Evolutionary conservation across 2,888 invertebrate species (phyloP), one percentile per base, ranked within the genome.

Genomic region (Ennomos quercinarius): DNA sequence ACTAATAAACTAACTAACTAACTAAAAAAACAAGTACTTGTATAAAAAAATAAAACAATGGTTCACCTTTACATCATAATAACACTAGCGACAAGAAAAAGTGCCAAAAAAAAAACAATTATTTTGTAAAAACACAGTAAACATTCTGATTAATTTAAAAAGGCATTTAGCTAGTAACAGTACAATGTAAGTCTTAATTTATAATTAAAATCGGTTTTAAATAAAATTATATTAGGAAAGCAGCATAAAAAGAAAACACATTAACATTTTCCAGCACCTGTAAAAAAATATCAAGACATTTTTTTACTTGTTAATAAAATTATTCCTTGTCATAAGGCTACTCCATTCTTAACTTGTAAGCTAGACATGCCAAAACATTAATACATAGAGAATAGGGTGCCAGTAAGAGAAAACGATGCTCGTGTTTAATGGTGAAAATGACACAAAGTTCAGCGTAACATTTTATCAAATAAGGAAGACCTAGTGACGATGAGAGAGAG

Each of bases 321-420:
- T 10, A 52, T 39, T 59, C 12, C 43, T 55, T 49, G 50, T 57
- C 36, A 52, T 54, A 63, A 47, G 34, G 60, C 51, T 55, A 49
- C 36, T 61, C 67, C 61, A 65, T 63, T 57, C 52, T 63, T 48
- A 49, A 45, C 38, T 45, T 67, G 48, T 63, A 82, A 83, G 76
- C 81, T 82, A 82, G 69, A 71, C 85, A 86, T 86, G 85, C 85
- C 70, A 74, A 76, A 75, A 78, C 70, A 76, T 66, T 54, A 60
- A 63, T 62, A 68, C 71, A 79, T 69, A 80, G 72, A 81, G 75
- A 27, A 68, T 75, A 78, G 76, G 73, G 88, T 88, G 87, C 87
- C 78, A 79, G 67, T 75, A 80, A 72, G 67, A 71, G 70, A 73
- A 76, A 75, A 77, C 72, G 61, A 76, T 76, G 82, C 67, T 73